Evolutionary conservation across 2,113 vertebrate genomes (phyloP), one percentile per base, ranked within the genome.

Genomic region (Uropsilus gracilis): DNA sequence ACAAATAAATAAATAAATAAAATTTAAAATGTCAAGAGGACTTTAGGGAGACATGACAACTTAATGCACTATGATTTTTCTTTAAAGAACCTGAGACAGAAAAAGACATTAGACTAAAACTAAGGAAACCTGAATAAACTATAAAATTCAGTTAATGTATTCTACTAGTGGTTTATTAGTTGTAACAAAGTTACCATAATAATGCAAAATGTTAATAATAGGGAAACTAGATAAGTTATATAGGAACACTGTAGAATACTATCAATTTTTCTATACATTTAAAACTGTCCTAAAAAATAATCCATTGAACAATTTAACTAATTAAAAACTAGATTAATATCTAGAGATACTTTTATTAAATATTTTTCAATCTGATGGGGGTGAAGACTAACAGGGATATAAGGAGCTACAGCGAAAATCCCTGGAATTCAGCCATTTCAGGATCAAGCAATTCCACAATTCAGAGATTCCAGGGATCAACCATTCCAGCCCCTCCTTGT

Each of bases 321-420:
- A 44, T 24, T 7, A n/a, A 13, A 34, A 39, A 63, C 73, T 32
- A 73, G 28, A 69, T 37, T 61, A 75, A 81, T 6, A 46, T 13
- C 26, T 87, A 39, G 82, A 86, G 32, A 69, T 39, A 66, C 6
- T 24, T 48, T 85, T 66, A 39, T 78, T 72, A 84, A 80, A 32
- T 68, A 66, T 78, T 83, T 94, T 95, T 50, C 14, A 53, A 66
- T 72, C 66, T 84, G 77, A 78, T n/a, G n/a, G n/a, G n/a, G n/a
- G n/a, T n/a, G n/a, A n/a, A n/a, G n/a, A n/a, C n/a, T n/a, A n/a
- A n/a, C n/a, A n/a, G n/a, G n/a, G n/a, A n/a, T n/a, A n/a, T n/a
- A n/a, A n/a, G n/a, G n/a, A n/a, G n/a, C n/a, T n/a, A n/a, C n/a
- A n/a, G n/a, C n/a, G n/a, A n/a, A n/a, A n/a, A n/a, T n/a, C n/a